phyloP scores from a whole-genome alignment of 2,113 vertebrate species.

The Cynocephalus volans region DNA sequence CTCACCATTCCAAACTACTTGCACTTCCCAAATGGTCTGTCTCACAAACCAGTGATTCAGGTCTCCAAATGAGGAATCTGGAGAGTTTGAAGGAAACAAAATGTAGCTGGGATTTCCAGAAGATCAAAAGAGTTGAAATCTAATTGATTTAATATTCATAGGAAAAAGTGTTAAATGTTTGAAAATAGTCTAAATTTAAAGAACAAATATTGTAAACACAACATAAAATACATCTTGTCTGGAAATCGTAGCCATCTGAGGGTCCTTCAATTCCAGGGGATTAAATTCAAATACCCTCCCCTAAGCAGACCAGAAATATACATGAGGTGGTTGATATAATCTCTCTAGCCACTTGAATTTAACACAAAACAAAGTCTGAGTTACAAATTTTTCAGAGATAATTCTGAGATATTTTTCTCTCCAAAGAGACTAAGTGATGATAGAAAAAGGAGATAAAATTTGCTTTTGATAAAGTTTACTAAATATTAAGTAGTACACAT shows the following conservation, averaged over 20 bases:
- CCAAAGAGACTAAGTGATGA: neutral
- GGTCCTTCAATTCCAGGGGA: conserved; percentile 22
- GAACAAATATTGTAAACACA: conserved; percentile 52
- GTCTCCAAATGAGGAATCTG: neutral
- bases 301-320: conserved; percentile 33
- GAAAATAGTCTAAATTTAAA: conserved; percentile 42
- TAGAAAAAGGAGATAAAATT: conserved; percentile 3
- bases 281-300: conserved; percentile 33
- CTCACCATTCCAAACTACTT: neutral
- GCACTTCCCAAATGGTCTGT: neutral
- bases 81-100: neutral
- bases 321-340: neutral
- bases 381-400: conserved; percentile 43
- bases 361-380: conserved; percentile 50
- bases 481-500: conserved; percentile 9
- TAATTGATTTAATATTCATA: conserved; percentile 16
- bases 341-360: neutral
- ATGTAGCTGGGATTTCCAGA: neutral
- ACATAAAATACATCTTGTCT: neutral
- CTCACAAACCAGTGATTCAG: neutral
- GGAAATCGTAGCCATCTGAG: neutral
- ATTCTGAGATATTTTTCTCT: neutral
- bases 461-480: conserved; percentile 42
- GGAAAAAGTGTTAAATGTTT: conserved; percentile 9
- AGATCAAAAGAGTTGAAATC: conserved; percentile 29